Percentiles rank a stretch among this genome's conserved stretches.
Evolutionary conservation across 1,140 invertebrate genomes (phyloP).

Genomic region (Eriosoma lanigerum): DNA sequence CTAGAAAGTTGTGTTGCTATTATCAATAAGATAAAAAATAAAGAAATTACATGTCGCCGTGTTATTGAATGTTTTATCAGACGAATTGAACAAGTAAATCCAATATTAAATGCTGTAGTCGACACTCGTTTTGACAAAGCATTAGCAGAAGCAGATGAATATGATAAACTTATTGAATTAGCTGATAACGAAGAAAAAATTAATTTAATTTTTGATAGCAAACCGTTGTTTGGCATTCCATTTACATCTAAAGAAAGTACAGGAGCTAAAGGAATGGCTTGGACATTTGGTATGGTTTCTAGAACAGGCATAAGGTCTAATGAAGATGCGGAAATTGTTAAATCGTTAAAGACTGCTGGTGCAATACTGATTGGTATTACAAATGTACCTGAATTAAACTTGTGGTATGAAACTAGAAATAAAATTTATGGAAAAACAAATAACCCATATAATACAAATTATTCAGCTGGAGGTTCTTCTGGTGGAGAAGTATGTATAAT

Average conservation of each 20-base stretch:
- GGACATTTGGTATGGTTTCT: slow-evolving; percentile 67
- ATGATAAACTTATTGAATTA: slow-evolving; percentile 70
- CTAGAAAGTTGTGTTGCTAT: slow-evolving; percentile 67
- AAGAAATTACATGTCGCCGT: slow-evolving; percentile 64
- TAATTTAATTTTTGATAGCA: slow-evolving; percentile 57
- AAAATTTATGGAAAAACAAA: slow-evolving; percentile 87
- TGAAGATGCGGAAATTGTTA: slow-evolving; percentile 77
- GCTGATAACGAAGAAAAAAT: slow-evolving; percentile 62
- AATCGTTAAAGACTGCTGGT: slow-evolving; percentile 74
- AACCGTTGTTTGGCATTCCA: slow-evolving; percentile 77
- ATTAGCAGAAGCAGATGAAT: slow-evolving; percentile 70
- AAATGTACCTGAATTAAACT: slow-evolving; percentile 87
- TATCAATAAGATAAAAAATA: slow-evolving; percentile 66
- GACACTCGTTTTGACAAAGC: slow-evolving; percentile 77
- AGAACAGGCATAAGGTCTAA: slow-evolving; percentile 63
- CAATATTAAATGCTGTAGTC: slow-evolving; percentile 77
- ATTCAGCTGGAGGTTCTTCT: slow-evolving; percentile 82
- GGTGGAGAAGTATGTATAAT: slow-evolving; percentile 67
- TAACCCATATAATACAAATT: slow-evolving; percentile 86
- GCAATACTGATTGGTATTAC: slow-evolving; percentile 88
- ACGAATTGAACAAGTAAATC: slow-evolving; percentile 78
- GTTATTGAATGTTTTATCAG: slow-evolving; percentile 75
- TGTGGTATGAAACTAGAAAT: slow-evolving; percentile 87
- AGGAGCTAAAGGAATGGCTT: slow-evolving; percentile 65
- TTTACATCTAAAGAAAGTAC: slow-evolving; percentile 77